A percentile compares a stretch with the other conserved stretches of the same genome.
Evolutionary conservation across 2,797 vertebrate species (phyloP).

Genomic region (Lagorchestes hirsutus): DNA sequence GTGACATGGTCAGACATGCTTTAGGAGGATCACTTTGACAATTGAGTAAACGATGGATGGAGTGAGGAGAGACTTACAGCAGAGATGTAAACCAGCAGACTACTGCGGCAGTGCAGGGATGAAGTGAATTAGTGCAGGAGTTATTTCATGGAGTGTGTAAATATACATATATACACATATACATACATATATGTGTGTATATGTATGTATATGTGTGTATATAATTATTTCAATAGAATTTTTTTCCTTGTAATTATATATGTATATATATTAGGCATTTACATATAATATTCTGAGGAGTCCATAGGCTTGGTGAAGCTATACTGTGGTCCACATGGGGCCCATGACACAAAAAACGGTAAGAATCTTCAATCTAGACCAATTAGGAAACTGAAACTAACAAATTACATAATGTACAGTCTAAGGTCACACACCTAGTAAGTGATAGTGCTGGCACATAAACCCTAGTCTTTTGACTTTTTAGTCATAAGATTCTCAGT

Average conservation of each 20-base stretch:
- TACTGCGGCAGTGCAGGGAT: background rate
- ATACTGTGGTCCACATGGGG: background rate
- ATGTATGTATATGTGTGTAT: no score
- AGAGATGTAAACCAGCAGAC: background rate
- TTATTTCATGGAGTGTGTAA: background rate
- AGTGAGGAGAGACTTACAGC: background rate
- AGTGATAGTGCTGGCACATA: background rate
- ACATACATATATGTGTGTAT: no score
- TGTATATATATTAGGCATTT: background rate
- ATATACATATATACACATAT: background rate
- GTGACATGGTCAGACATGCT: background rate
- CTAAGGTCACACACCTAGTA: background rate
- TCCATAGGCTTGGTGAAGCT: background rate
- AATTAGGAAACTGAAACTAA: background rate
- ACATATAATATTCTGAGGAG: background rate
- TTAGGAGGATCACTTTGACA: background rate
- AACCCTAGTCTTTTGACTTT: background rate
- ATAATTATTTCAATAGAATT: no score
- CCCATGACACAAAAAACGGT: background rate
- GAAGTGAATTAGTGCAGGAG: background rate
- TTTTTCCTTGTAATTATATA: no score
- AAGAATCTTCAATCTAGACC: background rate
- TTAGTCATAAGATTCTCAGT: background rate
- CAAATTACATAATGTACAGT: background rate
- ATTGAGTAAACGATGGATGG: background rate